Evolutionary conservation across 2,888 invertebrate genomes (phyloP).

Genomic region (Drosophila austrosaltans): DNA sequence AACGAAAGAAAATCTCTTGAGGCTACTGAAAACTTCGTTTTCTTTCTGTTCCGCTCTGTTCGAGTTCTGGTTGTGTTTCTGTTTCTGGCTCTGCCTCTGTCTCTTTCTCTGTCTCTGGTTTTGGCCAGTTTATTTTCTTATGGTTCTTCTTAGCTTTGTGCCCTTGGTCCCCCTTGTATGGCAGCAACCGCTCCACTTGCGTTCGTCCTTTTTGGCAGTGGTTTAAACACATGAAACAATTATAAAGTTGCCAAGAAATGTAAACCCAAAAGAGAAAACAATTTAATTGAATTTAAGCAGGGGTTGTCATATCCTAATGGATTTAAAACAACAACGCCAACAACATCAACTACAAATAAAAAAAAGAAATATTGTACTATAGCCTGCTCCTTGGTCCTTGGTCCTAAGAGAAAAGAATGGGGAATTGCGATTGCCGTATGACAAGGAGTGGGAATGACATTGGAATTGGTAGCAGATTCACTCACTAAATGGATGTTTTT

Average conservation of each 20-base stretch:
- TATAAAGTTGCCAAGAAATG: constrained; percentile 77
- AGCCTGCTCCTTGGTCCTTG: constrained; percentile 23
- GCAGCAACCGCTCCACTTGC: constrained; percentile 23
- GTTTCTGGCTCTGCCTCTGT: constrained; percentile 21
- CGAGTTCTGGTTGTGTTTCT: constrained; percentile 17
- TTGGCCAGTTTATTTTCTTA: constrained; percentile 74
- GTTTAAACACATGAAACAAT: constrained; percentile 78
- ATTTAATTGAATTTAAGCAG: constrained; percentile 79
- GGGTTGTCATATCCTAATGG: constrained; percentile 79
- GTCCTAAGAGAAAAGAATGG: constrained; percentile 7
- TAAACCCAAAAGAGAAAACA: constrained; percentile 77
- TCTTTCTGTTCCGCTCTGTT: constrained; percentile 24
- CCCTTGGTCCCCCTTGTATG: constrained; percentile 45
- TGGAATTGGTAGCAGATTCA: constrained; percentile 23
- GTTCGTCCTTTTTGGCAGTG: constrained; percentile 47
- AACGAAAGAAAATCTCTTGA: constrained; percentile 64
- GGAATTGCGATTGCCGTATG: neutral
- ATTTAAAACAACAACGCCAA: constrained; percentile 71
- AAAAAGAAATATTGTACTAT: constrained; percentile 40
- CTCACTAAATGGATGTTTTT: constrained; percentile 47
- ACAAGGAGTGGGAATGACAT: constrained; percentile 1
- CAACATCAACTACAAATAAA: constrained; percentile 59
- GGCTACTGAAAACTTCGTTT: constrained; percentile 73
- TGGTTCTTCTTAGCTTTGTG: constrained; percentile 72
- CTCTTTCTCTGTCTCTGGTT: constrained; percentile 31